Conservation (phyloP, 2,797 vertebrate species). For the Linurgus olivaceus region DNA sequence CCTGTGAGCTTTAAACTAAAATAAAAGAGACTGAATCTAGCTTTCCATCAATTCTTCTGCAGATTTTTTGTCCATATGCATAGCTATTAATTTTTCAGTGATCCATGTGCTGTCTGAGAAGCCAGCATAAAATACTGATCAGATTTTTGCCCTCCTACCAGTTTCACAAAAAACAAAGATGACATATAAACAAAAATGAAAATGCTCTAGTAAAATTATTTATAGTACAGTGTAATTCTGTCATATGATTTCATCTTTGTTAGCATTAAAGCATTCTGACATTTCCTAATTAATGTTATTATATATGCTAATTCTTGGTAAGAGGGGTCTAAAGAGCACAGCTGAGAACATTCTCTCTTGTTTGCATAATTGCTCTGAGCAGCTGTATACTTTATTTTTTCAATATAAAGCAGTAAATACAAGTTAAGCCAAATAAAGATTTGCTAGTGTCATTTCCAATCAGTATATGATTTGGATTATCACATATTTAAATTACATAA, state of each 20-base stretch:
- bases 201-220: constrained; percentile 1
- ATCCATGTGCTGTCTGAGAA: background rate
- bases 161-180: background rate
- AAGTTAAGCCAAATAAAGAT: background rate
- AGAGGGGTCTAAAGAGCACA: constrained; percentile 40
- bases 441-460: background rate
- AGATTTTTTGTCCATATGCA: background rate
- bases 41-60: background rate
- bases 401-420: constrained; percentile 3
- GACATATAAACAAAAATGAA: background rate
- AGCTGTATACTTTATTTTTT: constrained; percentile 35
- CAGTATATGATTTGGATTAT: background rate
- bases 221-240: background rate
- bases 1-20: background rate
- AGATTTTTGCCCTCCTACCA: background rate
- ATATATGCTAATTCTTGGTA: constrained; percentile 26
- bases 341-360: constrained; percentile 48
- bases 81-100: background rate
- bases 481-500: background rate
- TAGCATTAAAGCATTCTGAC: constrained; percentile 38
- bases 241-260: constrained; percentile 7
- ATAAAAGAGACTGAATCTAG: background rate
- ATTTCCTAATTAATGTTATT: constrained; percentile 57
- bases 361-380: constrained; percentile 41
- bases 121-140: background rate